Percentiles rank a stretch among this genome's conserved stretches.
phyloP scores from a whole-genome alignment of 2,888 invertebrate species.

The Caenorhabditis angaria region DNA sequence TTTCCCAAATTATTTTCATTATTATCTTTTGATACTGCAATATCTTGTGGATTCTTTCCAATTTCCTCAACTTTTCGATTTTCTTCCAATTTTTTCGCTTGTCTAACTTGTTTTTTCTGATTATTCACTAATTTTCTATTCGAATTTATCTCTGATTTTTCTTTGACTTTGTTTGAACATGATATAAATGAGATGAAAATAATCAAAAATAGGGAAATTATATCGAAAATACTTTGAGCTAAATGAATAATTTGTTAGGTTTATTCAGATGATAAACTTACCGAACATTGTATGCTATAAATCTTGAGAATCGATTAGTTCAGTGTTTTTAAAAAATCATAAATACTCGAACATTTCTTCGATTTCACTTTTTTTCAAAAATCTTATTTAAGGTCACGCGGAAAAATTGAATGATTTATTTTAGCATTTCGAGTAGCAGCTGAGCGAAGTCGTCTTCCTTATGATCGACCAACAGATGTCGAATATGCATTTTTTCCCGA shows the following conservation, averaged over 20 bases:
- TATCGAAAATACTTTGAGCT: neutral
- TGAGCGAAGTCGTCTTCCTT: constrained; percentile 54
- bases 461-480: constrained; percentile 56
- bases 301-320: neutral
- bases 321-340: neutral
- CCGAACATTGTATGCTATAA: constrained; percentile 4
- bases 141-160: neutral
- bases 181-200: neutral
- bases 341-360: neutral
- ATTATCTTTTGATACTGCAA: too few relatives aligned
- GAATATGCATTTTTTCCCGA: constrained; percentile 65
- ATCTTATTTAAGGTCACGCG: neutral
- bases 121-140: neutral
- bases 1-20: too few relatives aligned
- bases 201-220: neutral
- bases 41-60: too few relatives aligned
- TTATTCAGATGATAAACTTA: neutral
- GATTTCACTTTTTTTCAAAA: neutral
- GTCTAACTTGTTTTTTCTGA: neutral
- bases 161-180: neutral
- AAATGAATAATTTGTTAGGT: neutral
- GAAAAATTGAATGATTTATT: constrained; percentile 7
- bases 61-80: too few relatives aligned
- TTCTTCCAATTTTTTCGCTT: too few relatives aligned
- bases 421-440: constrained; percentile 62